Evolutionary conservation across 35 echinoderm and acorn worm genomes (phyloP), one percentile per base, ranked within the genome.

Genomic region (Chiridota heheva): DNA sequence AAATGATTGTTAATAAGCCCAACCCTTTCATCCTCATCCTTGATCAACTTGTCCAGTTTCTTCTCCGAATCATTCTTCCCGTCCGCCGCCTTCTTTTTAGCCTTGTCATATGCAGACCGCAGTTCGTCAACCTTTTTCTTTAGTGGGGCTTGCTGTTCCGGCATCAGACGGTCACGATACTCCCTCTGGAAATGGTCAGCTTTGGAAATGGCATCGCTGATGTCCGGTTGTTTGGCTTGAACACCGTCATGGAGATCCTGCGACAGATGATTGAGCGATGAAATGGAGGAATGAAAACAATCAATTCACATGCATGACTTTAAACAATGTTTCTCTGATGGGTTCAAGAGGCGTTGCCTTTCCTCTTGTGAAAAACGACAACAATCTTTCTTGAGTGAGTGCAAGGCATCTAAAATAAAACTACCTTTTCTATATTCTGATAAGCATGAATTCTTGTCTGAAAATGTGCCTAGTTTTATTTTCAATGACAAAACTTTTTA

Each of bases 1-100:
- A 60, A 43, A 78, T 78, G 75, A 78, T n/a, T 37, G 49, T 72
- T 78, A 86, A 76, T 64, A 43, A 77, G 40, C 41, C 92, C 83
- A 66, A 96, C 92, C 92, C 82, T 89, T 48, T 96, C 87, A 41
- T 96, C 92, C 29, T 90, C 87, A 37, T 96, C 92, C 70, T 73
- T 47, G 36, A 66, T 59, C 24, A 96, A 69, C 29, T 69, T 83
- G 31, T 90, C 87, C 66, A 96, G 61, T 25, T 62, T 76, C 53
- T 82, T 66, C 17, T 53, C 17, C 1, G 81, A 82, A 16, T 90
- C 82, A 0, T 83, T 90, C 15, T 82, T 57, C 87, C 92, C 85
- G 44, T 96, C 87, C 33, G 73, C 53, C 32, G 92, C 85, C 36
- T 90, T 75, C 60, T 86, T 80, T 25, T 86, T 63, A 27, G 82